These are phyloP conservation scores for Trachelus tabidus DNA, from an alignment of 2,888 invertebrate species.

Conservation along the genomic window DNA sequence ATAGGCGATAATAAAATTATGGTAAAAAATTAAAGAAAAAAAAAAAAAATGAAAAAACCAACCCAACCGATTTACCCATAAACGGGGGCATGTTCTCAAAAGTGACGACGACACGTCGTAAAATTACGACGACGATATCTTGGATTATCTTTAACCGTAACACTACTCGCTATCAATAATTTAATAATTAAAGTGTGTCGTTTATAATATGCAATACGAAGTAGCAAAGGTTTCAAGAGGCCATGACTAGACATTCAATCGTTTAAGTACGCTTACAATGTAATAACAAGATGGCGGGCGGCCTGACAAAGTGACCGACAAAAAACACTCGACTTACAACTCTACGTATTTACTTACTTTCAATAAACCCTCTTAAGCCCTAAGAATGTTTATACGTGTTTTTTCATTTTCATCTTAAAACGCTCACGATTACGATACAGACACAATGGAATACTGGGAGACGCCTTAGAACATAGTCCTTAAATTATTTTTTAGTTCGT, in stretches of 20 bases:
- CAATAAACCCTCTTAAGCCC: constrained; percentile 41
- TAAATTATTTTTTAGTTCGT: constrained; percentile 16
- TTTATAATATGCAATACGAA: constrained; percentile 39
- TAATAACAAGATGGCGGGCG: constrained; percentile 66
- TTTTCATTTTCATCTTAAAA: constrained; percentile 28
- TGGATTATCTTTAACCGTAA: background rate
- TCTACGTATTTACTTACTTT: constrained; percentile 54
- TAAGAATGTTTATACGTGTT: constrained; percentile 18
- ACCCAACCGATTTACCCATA: background rate
- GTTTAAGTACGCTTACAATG: constrained; percentile 57
- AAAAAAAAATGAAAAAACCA: constrained; percentile 8
- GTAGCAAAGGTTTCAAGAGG: constrained; percentile 61
- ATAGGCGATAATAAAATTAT: background rate
- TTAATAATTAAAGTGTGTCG: constrained; percentile 17
- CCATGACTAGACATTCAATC: constrained; percentile 66
- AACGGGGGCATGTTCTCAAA: background rate
- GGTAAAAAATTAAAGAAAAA: constrained; percentile 15
- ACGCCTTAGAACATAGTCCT: constrained; percentile 25
- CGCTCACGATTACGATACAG: constrained; percentile 55
- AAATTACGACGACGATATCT: background rate
- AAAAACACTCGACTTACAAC: constrained; percentile 40
- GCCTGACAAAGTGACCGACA: constrained; percentile 60
- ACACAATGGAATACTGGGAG: constrained; percentile 60
- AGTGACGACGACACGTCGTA: background rate
- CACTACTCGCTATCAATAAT: constrained; percentile 26